Conservation (phyloP, 2,888 invertebrate genomes). For the Xestia ashworthii region DNA sequence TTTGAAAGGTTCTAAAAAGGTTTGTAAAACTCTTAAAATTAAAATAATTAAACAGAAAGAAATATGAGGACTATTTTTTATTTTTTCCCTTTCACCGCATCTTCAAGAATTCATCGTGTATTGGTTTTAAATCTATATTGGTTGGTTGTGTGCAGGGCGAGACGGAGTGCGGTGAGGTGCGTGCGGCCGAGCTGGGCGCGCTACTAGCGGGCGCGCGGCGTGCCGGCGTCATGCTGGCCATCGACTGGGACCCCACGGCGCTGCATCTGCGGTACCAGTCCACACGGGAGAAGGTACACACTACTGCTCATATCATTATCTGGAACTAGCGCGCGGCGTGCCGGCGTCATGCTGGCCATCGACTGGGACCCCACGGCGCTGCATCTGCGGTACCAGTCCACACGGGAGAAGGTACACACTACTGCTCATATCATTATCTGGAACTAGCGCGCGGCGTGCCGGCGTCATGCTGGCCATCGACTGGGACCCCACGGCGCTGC, state of each 20-base stretch:
- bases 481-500: constrained; percentile 98
- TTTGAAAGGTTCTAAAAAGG: no score
- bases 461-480: constrained; percentile 93
- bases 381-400: constrained; percentile 96
- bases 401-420: constrained; percentile 91
- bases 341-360: constrained; percentile 92
- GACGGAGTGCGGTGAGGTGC: constrained; percentile 39
- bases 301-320: no score
- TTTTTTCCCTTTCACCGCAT: no score
- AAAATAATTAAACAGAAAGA: no score
- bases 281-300: constrained; percentile 92
- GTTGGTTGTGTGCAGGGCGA: constrained; percentile 20
- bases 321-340: constrained; percentile 64
- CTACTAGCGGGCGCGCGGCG: constrained; percentile 67
- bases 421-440: no score
- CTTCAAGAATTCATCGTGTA: no score
- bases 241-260: constrained; percentile 99
- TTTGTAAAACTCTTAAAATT: no score
- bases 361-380: constrained; percentile 99
- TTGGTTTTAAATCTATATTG: background rate
- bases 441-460: constrained; percentile 64
- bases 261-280: constrained; percentile 97
- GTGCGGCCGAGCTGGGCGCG: constrained; percentile 62
- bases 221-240: constrained; percentile 90
- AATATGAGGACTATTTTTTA: no score